A percentile compares a stretch with the other conserved stretches of the same genome.
phyloP scores from a whole-genome alignment of 2,888 invertebrate genomes.

The Amphipoea oculea region DNA sequence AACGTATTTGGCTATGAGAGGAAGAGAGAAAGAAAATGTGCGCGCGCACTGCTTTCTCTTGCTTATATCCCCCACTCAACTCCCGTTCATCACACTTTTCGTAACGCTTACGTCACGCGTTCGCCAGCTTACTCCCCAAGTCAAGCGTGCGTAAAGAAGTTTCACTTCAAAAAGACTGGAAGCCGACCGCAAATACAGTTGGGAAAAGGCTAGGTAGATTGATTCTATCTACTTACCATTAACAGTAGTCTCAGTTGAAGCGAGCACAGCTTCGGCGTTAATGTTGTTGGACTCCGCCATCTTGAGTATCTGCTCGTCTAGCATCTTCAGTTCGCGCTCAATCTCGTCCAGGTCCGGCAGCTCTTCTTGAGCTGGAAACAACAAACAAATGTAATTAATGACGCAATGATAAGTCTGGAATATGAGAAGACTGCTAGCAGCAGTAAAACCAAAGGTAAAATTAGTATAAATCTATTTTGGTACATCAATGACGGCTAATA shows the following conservation, averaged over 20 bases:
- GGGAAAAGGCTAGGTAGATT: too few species aligned
- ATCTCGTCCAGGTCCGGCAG: slow-evolving; percentile 86
- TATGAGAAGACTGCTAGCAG: neutral
- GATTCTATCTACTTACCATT: slow-evolving; percentile 63
- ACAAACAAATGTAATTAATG: neutral
- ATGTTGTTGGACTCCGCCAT: slow-evolving; percentile 87
- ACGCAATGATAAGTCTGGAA: neutral
- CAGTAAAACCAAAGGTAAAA: neutral
- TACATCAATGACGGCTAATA: neutral
- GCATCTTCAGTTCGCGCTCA: slow-evolving; percentile 84
- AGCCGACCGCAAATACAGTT: too few species aligned
- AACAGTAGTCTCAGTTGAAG: slow-evolving; percentile 77
- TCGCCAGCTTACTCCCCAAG: too few species aligned
- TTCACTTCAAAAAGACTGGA: too few species aligned
- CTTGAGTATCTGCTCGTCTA: slow-evolving; percentile 86
- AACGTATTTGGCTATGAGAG: too few species aligned
- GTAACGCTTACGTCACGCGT: too few species aligned
- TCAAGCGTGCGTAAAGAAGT: too few species aligned
- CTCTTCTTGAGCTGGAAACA: slow-evolving; percentile 77
- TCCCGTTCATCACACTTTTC: too few species aligned
- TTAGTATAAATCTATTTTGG: neutral
- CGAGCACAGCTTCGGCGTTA: slow-evolving; percentile 79
- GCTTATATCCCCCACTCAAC: too few species aligned
- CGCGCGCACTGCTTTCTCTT: too few species aligned
- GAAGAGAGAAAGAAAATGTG: too few species aligned